phyloP scores from a whole-genome alignment of 2,888 invertebrate species.

The Schrankia costaestrigalis region DNA sequence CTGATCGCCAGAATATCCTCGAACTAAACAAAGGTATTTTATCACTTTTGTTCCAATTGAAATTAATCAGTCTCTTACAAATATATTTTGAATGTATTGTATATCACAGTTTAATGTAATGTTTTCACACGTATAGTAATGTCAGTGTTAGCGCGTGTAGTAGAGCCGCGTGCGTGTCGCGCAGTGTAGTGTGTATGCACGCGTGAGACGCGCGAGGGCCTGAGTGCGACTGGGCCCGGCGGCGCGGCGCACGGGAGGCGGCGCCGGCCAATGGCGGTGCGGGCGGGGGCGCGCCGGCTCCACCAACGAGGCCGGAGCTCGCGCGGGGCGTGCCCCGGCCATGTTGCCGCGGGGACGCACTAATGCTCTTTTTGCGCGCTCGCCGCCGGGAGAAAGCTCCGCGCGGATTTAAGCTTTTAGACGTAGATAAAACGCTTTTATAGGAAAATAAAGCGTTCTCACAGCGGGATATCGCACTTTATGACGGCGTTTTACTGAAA shows the following conservation, averaged over 20 bases:
- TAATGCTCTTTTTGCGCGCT: conserved; percentile 77
- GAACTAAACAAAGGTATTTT: too few relatives aligned
- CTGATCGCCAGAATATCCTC: too few relatives aligned
- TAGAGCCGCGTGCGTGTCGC: conserved; percentile 22
- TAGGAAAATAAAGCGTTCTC: conserved; percentile 78
- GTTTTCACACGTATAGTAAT: conserved; percentile 5
- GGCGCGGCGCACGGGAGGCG: conserved; percentile 36
- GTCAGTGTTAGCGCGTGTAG: conserved; percentile 20
- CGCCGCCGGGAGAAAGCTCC: conserved; percentile 76
- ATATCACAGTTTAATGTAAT: neutral
- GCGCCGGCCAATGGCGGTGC: conserved; percentile 39
- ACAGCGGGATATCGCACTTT: conserved; percentile 77
- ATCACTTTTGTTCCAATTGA: too few relatives aligned
- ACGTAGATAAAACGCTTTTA: conserved; percentile 80
- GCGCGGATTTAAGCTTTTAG: conserved; percentile 80
- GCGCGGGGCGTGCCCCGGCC: conserved; percentile 70
- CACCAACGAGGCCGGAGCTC: conserved; percentile 42
- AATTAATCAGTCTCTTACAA: too few relatives aligned
- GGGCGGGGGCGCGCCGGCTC: conserved; percentile 40
- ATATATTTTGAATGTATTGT: too few relatives aligned
- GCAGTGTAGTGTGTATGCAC: conserved; percentile 18
- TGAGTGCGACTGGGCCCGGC: conserved; percentile 44
- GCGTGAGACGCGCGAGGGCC: conserved; percentile 39
- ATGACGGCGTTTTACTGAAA: conserved; percentile 75
- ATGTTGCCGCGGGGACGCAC: conserved; percentile 61